Evolutionary conservation across 2,113 vertebrate species (phyloP), one percentile per base, ranked within the genome.

Genomic region (Gavialis gangeticus): DNA sequence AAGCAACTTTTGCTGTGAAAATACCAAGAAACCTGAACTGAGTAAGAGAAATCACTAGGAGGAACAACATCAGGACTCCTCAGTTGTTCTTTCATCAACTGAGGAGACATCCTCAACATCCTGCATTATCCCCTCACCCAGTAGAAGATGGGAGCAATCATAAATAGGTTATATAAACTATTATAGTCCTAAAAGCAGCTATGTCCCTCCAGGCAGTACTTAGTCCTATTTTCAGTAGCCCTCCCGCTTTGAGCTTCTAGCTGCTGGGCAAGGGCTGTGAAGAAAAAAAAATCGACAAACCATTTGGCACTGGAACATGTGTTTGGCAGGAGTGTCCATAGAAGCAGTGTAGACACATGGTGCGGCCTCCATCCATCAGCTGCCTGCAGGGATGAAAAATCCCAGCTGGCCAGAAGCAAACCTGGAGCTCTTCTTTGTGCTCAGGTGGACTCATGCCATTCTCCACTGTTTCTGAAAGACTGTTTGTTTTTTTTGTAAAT

Each of bases 11-110:
- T 92, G 79, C 91, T 97, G 91, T 34, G 75, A 92, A 84, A 87
- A 89, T 93, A 93, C 95, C 95, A 93, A 85, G 96, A 96, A 95
- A 94, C 91, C 30, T 91, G 94, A 97, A 97, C 96, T 94, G 82
- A 34, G 34, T 34, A 82, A 75, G 56, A 83, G 90, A 87, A 75
- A 87, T 46, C 46, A 77, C 86, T 14, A 30, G 91, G 82, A 95
- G 90, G 82, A 71, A 92, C 91, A 95, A 85, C 75, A 91, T 62
- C 12, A 58, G 30, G 94, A 87, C 88, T 82, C 75, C 90, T 90
- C 87, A 82, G 93, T 93, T 96, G 96, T 94, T 76, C 83, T 91
- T n/a, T 69, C 57, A 95, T 93, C 95, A 94, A 62, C 46, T 46
- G 46, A 46, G 46, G 46, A 46, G 46, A 9, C 46, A 46, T 37